A percentile compares a stretch with the other conserved stretches of the same genome.
phyloP scores from a whole-genome alignment of 2,797 vertebrate genomes.

The Pantherophis alleghaniensis region DNA sequence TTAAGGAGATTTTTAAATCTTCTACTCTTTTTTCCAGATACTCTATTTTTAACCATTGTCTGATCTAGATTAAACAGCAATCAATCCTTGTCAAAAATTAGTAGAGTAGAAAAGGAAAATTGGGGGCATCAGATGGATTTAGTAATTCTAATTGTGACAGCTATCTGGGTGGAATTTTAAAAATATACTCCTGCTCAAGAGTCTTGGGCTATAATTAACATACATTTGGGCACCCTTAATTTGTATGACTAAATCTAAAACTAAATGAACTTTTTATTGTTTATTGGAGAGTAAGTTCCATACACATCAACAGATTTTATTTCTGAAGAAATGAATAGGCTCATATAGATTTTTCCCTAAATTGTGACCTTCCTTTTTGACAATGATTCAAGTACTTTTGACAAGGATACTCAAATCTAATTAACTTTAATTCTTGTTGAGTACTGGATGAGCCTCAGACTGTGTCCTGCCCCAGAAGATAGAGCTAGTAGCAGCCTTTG shows the following conservation, averaged over 20 bases:
- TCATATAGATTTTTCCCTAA: not conserved
- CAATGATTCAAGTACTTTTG: not conserved
- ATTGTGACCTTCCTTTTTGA: not conserved
- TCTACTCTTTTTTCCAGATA: not conserved
- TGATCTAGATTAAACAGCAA: not conserved
- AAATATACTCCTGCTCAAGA: not conserved
- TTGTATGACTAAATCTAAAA: not conserved
- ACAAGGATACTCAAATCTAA: not conserved
- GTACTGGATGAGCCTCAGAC: not conserved
- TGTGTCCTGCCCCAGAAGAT: no score
- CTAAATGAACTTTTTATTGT: not conserved
- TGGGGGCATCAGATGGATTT: not conserved
- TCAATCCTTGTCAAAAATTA: not conserved
- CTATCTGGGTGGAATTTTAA: not conserved
- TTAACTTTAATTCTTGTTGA: not conserved
- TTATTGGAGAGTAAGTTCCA: not conserved
- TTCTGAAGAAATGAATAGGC: not conserved
- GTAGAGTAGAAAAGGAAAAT: not conserved
- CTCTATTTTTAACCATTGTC: not conserved
- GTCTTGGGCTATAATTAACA: not conserved
- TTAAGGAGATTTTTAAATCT: not conserved
- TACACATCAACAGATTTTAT: not conserved
- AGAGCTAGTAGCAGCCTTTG: not conserved
- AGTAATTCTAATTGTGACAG: conserved; percentile 13
- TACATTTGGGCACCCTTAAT: not conserved